phyloP scores from a whole-genome alignment of 2,113 vertebrate species.

The Cygnus buccinator region DNA sequence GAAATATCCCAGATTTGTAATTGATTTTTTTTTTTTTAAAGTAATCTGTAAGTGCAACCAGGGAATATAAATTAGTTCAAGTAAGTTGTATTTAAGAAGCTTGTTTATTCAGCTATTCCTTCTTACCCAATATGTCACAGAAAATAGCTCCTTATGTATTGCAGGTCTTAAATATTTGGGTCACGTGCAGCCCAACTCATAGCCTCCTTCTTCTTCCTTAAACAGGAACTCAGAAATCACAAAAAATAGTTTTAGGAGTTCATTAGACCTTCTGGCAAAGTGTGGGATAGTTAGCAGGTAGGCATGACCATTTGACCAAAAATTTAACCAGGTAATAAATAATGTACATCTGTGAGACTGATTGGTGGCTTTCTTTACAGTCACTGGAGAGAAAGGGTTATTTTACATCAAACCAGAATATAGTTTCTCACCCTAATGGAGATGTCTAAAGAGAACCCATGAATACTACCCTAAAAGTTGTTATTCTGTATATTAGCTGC shows the following conservation, averaged over 20 bases:
- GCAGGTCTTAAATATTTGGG: not conserved
- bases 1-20: not conserved
- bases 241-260: not conserved
- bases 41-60: not conserved
- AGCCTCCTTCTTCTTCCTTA: not conserved
- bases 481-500: not conserved
- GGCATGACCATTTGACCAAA: not conserved
- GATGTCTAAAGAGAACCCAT: not conserved
- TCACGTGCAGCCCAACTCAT: not conserved
- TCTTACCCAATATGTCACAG: not conserved
- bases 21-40: not conserved
- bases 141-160: not conserved
- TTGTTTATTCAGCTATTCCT: not conserved
- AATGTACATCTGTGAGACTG: not conserved
- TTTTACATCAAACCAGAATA: not conserved
- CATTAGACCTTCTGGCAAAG: not conserved
- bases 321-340: too few species aligned
- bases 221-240: not conserved
- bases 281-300: not conserved
- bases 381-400: not conserved
- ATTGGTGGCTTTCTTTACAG: not conserved
- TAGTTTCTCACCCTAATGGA: not conserved
- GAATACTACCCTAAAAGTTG: not conserved
- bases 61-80: not conserved
- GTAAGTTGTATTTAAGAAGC: not conserved